Percentiles rank a stretch among this genome's conserved stretches.
phyloP scores from a whole-genome alignment of 2,113 vertebrate species.

The Pomatorhinus ruficollis region DNA sequence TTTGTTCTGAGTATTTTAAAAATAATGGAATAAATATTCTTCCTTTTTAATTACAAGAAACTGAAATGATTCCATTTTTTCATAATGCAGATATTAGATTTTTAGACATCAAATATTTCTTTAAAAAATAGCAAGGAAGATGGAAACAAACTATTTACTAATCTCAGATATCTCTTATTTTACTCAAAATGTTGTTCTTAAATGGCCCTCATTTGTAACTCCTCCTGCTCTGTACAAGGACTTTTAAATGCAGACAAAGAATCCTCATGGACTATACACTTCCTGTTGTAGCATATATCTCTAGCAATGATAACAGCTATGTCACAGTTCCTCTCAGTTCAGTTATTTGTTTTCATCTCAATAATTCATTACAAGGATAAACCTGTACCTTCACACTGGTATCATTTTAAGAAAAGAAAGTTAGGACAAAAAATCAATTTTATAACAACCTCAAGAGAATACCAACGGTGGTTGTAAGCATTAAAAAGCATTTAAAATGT shows the following conservation, averaged over 20 bases:
- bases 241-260: not conserved
- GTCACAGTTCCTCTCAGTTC: not conserved
- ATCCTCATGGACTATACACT: not conserved
- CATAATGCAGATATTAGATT: not conserved
- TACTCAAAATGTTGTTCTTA: not conserved
- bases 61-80: not conserved
- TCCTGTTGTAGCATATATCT: not conserved
- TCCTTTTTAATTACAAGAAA: not conserved
- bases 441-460: not conserved
- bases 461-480: not conserved
- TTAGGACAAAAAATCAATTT: not conserved
- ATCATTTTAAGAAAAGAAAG: not conserved
- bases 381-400: not conserved
- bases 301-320: not conserved
- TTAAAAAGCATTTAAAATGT: not conserved
- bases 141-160: not conserved
- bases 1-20: not conserved
- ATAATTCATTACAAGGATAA: not conserved
- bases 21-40: not conserved
- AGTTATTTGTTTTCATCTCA: not conserved
- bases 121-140: not conserved
- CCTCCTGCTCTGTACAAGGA: not conserved
- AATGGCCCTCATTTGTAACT: not conserved
- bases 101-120: not conserved
- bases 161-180: not conserved